Percentiles rank a stretch among this genome's conserved stretches.
These are phyloP conservation scores for Tauraco hartlaubi DNA, from an alignment of 2,797 vertebrate genomes.

Conservation along the genomic window DNA sequence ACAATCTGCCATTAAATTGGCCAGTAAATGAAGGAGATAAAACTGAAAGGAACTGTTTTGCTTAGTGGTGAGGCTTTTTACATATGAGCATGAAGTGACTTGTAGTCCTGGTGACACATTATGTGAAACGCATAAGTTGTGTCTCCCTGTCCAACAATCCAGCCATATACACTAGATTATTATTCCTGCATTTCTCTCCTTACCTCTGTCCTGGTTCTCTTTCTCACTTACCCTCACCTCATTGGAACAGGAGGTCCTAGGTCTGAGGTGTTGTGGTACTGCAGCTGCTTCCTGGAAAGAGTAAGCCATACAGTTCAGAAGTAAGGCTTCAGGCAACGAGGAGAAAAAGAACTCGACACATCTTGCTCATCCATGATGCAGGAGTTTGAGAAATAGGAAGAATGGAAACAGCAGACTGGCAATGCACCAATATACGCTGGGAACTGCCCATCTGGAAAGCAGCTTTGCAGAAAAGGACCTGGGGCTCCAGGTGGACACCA, in stretches of 20 bases:
- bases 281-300: background rate
- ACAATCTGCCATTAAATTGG: background rate
- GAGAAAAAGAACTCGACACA: background rate
- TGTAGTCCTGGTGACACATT: background rate
- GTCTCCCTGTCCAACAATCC: background rate
- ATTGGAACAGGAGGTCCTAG: background rate
- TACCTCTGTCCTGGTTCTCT: background rate
- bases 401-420: background rate
- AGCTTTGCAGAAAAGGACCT: background rate
- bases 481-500: background rate
- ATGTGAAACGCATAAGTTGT: background rate
- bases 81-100: background rate
- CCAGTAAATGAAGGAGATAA: background rate
- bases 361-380: background rate
- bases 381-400: background rate
- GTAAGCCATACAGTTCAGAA: background rate
- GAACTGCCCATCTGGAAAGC: background rate
- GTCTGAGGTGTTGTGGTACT: background rate
- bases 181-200: background rate
- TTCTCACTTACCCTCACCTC: background rate
- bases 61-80: background rate
- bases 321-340: background rate
- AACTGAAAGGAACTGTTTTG: background rate
- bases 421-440: rapidly evolving
- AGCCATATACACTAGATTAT: background rate